Evolutionary conservation across 2,113 vertebrate genomes (phyloP).

Genomic region (Lagopus leucura): DNA sequence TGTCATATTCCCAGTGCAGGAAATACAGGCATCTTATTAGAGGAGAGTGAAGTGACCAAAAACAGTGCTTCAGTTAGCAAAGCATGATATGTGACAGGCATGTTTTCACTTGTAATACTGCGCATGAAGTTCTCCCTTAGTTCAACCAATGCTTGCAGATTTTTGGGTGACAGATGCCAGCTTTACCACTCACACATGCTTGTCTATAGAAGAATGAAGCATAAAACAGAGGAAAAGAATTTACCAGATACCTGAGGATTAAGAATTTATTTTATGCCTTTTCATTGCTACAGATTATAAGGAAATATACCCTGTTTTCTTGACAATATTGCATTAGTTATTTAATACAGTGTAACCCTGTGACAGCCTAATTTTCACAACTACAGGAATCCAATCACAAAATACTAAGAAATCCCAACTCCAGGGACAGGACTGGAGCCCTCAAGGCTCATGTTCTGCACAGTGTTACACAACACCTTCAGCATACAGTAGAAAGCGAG

Average conservation of each 20-base stretch:
- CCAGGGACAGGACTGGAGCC: background rate
- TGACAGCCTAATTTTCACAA: background rate
- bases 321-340: background rate
- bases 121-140: background rate
- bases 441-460: background rate
- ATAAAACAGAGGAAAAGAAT: background rate
- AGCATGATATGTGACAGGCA: background rate
- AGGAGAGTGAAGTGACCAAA: background rate
- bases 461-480: background rate
- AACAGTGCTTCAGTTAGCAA: background rate
- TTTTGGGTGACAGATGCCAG: background rate
- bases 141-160: background rate
- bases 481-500: background rate
- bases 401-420: background rate
- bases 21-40: background rate
- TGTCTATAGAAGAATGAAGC: background rate
- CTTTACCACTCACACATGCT: background rate
- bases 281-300: background rate
- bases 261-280: background rate
- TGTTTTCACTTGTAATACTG: background rate
- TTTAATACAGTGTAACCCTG: background rate
- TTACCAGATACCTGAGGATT: background rate
- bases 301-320: background rate
- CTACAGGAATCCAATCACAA: background rate
- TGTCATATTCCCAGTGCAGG: background rate